phyloP scores from a whole-genome alignment of 2,797 vertebrate genomes.

The Manis pentadactyla region DNA sequence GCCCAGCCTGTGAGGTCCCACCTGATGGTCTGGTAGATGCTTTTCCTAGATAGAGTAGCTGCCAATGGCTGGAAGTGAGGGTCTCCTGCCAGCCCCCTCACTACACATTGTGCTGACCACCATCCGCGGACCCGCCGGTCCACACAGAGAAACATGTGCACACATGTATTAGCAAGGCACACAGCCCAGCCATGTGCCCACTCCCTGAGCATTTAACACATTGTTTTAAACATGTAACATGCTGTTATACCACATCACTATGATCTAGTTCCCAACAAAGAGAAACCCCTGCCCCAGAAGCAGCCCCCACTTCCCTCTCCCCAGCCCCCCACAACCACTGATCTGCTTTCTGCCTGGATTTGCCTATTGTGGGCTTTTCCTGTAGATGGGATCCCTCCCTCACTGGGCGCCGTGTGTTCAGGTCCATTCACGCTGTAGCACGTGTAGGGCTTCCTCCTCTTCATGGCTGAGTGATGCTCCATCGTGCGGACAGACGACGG shows the following conservation, averaged over 20 bases:
- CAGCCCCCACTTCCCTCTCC: not conserved
- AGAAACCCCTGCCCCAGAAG: no score
- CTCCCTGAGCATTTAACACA: no score
- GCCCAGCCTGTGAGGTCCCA: not conserved
- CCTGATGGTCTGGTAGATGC: not conserved
- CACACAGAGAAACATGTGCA: not conserved
- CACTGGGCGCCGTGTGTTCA: fast-evolving
- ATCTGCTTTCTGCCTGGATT: not conserved
- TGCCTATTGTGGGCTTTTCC: not conserved
- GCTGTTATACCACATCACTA: not conserved
- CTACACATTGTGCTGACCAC: not conserved
- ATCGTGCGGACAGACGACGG: fast-evolving
- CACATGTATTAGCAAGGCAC: not conserved
- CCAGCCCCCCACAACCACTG: not conserved
- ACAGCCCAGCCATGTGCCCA: no score
- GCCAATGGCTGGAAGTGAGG: not conserved
- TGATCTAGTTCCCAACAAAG: not conserved
- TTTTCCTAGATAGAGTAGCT: not conserved
- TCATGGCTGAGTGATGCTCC: not conserved
- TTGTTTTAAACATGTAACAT: no score
- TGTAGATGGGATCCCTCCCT: fast-evolving
- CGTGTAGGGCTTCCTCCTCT: fast-evolving
- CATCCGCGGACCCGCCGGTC: not conserved
- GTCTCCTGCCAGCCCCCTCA: not conserved
- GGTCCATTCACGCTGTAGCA: fast-evolving